Evolutionary conservation across 2,113 vertebrate species (phyloP).

Genomic region (Cynoglossus semilaevis): DNA sequence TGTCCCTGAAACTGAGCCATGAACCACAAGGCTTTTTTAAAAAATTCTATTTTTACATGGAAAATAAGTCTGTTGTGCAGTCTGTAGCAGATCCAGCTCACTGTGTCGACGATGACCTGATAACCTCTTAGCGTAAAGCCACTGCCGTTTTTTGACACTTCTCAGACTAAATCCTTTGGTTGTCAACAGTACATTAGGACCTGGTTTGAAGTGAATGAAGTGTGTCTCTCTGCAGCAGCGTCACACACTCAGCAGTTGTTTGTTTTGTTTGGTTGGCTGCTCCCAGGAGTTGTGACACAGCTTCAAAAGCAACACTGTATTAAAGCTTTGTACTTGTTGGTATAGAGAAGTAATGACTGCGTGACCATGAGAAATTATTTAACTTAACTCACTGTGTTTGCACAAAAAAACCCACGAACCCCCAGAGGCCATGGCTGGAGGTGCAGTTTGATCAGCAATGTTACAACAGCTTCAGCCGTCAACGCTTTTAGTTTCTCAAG

Average conservation of each 20-base stretch:
- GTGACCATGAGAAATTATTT: too few relatives aligned
- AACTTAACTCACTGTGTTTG: too few relatives aligned
- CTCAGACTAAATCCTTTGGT: not conserved
- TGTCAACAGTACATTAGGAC: not conserved
- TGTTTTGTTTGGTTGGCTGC: not conserved
- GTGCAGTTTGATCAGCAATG: too few relatives aligned
- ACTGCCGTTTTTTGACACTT: not conserved
- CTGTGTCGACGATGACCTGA: too few relatives aligned
- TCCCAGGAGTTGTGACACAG: not conserved
- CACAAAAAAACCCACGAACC: too few relatives aligned
- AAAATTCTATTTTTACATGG: too few relatives aligned
- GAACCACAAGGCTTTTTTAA: slow-evolving; percentile 8
- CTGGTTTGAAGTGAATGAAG: not conserved
- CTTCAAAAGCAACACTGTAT: not conserved
- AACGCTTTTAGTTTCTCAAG: too few relatives aligned
- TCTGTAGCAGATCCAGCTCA: too few relatives aligned
- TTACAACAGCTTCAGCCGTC: too few relatives aligned
- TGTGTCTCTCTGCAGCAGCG: not conserved
- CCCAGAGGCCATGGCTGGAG: too few relatives aligned
- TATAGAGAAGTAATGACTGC: slow-evolving; percentile 18
- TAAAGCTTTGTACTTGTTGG: slow-evolving; percentile 6
- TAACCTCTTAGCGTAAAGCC: too few relatives aligned
- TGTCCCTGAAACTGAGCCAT: slow-evolving; percentile 1
- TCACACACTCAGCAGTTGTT: not conserved
- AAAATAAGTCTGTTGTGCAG: too few relatives aligned